A percentile compares a stretch with the other conserved stretches of the same genome.
These are phyloP conservation scores for Passer montanus DNA, from an alignment of 2,113 vertebrate genomes.

Conservation along the genomic window DNA sequence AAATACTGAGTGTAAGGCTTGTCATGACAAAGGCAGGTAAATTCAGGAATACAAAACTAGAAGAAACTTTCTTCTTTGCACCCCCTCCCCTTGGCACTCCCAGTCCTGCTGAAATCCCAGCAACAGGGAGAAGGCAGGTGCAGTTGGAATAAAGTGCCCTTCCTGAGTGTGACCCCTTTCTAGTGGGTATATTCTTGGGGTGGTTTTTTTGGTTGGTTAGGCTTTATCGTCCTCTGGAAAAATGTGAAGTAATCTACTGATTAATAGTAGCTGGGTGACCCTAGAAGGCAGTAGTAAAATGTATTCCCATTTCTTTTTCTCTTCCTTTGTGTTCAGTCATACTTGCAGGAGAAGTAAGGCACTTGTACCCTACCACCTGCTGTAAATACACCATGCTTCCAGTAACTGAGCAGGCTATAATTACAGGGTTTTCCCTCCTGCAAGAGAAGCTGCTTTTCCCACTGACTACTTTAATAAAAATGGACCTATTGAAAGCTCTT, in stretches of 20 bases:
- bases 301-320: not conserved
- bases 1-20: not conserved
- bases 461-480: not conserved
- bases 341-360: not conserved
- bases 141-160: not conserved
- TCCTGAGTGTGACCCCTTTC: not conserved
- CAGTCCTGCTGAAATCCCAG: not conserved
- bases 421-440: not conserved
- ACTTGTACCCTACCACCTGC: not conserved
- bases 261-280: not conserved
- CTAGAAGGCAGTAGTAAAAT: not conserved
- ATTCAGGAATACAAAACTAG: not conserved
- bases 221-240: not conserved
- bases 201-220: not conserved
- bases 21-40: not conserved
- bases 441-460: not conserved
- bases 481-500: not conserved
- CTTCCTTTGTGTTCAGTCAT: not conserved
- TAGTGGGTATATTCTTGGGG: not conserved
- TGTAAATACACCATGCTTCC: not conserved
- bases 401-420: not conserved
- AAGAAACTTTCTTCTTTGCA: not conserved
- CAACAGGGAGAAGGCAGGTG: not conserved
- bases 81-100: not conserved
- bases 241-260: not conserved